Base-by-base conservation (phyloP, 2,113 vertebrate species). In the Anoplopoma fimbria region DNA sequence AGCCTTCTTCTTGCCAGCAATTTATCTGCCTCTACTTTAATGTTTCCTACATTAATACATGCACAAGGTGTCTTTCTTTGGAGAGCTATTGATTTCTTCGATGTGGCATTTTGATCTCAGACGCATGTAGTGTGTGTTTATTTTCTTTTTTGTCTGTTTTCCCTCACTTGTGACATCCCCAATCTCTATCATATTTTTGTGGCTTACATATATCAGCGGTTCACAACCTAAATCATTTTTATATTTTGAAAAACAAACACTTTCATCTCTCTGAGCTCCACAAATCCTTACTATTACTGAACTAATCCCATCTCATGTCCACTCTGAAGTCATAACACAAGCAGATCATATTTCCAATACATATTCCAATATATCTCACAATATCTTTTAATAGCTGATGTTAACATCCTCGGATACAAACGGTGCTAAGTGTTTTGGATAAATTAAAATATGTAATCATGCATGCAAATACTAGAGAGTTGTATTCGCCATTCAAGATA, bases 41-140 rank as follows among this genome's bases (percentile, higher is more conserved):
- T 47, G 36, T 73, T 58, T 69, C 31, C 14, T 15, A 34, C 31
- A 53, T 69, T 53, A 34, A 34, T 51, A 53, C n/a, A 53, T 31
- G 19, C 60, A 14, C 31, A 25, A 12, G 9, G 25, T 61, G 13
- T 31, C 12, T 25, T 67, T 34, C 40, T 74, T 77, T 40, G 19
- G 23, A 9, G 4, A 36, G 15, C 0, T 4, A 15, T 64, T 10
- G 4, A 5, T 64, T 65, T 55, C 15, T 29, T 55, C 58, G 1
- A 33, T 34, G 42, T 53, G 33, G 34, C 17, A 19, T 36, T 64
- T 67, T 53, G n/a, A 58, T 78, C 63, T 64, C n/a, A 38, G 57
- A 62, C 67, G 45, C 34, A 65, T 70, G 36, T 34, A 38, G 1
- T 58, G 67, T 36, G 36, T 76, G 33, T 60, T 69, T 60, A 25